A percentile compares a stretch with the other conserved stretches of the same genome.
Evolutionary conservation across 2,113 vertebrate species (phyloP).

Genomic region (Balaenoptera acutorostrata): DNA sequence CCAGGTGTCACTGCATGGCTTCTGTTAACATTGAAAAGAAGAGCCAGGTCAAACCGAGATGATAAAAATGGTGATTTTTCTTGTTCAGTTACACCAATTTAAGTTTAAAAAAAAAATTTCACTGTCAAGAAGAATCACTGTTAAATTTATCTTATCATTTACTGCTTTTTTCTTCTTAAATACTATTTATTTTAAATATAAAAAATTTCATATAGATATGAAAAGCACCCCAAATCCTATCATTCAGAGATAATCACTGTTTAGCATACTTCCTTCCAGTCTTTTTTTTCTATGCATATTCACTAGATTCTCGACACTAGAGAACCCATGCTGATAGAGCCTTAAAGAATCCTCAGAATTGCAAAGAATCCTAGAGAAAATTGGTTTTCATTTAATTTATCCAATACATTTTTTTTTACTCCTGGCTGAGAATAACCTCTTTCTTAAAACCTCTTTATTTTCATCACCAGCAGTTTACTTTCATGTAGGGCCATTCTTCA

Average conservation of each 20-base stretch:
- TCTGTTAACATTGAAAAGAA: slow-evolving; percentile 59
- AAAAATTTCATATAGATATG: neutral
- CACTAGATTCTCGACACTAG: neutral
- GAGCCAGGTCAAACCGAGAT: slow-evolving; percentile 18
- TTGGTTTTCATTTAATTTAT: neutral
- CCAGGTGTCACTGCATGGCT: slow-evolving; percentile 74
- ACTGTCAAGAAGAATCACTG: neutral
- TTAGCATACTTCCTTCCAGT: neutral
- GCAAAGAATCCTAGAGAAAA: neutral
- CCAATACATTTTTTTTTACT: neutral
- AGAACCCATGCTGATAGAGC: neutral
- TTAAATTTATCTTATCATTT: neutral
- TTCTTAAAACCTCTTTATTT: neutral
- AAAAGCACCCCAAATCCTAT: neutral
- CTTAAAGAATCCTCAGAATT: neutral
- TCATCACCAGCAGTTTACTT: neutral
- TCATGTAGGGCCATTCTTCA: neutral
- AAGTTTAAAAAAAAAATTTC: neutral
- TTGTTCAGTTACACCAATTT: neutral
- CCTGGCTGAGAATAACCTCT: neutral
- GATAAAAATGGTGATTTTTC: neutral
- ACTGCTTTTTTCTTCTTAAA: neutral
- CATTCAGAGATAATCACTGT: neutral
- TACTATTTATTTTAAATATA: neutral
- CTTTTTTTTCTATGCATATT: neutral